phyloP scores from a whole-genome alignment of 2,113 vertebrate genomes.

The Crypturellus undulatus region DNA sequence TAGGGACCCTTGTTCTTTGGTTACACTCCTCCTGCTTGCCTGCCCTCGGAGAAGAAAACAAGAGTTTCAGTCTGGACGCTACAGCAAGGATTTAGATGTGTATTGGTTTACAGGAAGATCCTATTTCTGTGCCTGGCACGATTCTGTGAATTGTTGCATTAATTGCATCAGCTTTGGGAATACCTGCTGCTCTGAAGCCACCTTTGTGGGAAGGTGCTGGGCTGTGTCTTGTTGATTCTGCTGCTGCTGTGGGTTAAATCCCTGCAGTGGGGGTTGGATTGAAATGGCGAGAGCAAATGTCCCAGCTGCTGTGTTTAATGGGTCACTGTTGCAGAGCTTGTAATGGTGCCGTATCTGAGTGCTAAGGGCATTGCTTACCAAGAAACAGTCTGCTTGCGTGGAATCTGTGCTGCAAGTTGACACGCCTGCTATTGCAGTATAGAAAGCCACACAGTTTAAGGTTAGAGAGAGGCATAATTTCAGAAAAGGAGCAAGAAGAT shows the following conservation, averaged over 20 bases:
- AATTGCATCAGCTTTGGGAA: accelerated
- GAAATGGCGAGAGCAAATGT: neutral
- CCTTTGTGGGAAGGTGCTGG: accelerated
- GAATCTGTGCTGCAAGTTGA: accelerated
- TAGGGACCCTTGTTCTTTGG: neutral
- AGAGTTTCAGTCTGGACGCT: neutral
- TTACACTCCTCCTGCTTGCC: neutral
- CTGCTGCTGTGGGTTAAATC: neutral
- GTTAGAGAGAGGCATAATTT: neutral
- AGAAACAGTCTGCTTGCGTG: neutral
- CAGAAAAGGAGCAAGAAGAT: neutral
- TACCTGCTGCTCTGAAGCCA: neutral
- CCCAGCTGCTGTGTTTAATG: neutral
- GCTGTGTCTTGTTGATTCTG: neutral
- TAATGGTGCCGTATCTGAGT: neutral
- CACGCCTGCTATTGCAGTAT: accelerated
- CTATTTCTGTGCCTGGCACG: accelerated
- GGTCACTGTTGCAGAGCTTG: neutral
- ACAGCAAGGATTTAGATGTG: neutral
- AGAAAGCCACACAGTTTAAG: neutral
- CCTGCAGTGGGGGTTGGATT: neutral
- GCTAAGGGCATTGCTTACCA: neutral
- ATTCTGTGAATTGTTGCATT: accelerated
- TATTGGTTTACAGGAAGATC: accelerated
- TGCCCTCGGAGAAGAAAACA: accelerated